Base-by-base conservation (phyloP, 2,113 vertebrate genomes). In the Gymnorhina tibicen region DNA sequence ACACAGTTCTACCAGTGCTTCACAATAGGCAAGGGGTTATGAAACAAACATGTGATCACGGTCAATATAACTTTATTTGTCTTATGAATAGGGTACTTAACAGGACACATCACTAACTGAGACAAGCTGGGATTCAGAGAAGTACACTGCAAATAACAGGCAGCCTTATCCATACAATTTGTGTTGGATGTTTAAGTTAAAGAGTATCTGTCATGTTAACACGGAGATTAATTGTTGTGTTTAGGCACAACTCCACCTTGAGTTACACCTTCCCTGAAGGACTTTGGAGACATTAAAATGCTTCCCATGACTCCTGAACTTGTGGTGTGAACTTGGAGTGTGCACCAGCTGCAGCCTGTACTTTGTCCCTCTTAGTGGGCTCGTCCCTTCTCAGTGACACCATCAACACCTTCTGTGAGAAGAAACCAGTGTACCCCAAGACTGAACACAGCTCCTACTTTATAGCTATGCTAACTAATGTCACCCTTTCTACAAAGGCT, bases 51-150 rank as follows among this genome's bases (percentile, higher is more conserved):
- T 62, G 9, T 63, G 50, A 64, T 70, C 67, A 39, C 52, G 50
- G 62, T 78, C 85, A 89, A 74, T 91, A 75, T 87, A 95, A 73
- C 16, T 85, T 90, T 87, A 91, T 95, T 91, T 89, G 85, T 15
- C 27, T 37, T 78, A 44, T 60, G 64, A 89, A 81, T 41, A 80
- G 33, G 18, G 35, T 52, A 46, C 52, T 91, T 91, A 88, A 82
- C 15, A 91, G 84, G 41, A 77, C 37, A n/a, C 32, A 73, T 60
- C 32, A 17, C 23, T 64, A 42, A 75, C 75, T 73, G 60, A 93
- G 42, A 67, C 70, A 93, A 81, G 42, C 47, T 92, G 60, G 44
- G 44, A 60, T 64, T 86, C 41, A 68, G 37, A 77, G 66, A 60
- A 91, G 33, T 37, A n/a, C 35, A 10, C 44, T 44, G 46, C 47